Evolutionary conservation across 2,888 invertebrate species (phyloP).

Genomic region (Nycteola revayana): DNA sequence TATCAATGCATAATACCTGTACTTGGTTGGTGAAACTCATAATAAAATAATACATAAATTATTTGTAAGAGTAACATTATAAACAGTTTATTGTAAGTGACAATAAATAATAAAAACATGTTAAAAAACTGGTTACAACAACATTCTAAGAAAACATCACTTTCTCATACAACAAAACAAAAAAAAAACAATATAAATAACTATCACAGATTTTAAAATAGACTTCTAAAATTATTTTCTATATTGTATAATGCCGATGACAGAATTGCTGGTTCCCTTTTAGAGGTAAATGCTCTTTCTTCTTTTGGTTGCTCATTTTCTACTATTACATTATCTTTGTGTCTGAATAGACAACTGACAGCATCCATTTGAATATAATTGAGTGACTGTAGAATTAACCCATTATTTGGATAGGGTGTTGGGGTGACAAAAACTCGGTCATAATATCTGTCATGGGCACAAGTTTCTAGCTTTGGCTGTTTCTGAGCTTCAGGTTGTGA

Average conservation of each 20-base stretch:
- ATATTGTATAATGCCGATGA: conserved; percentile 63
- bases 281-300: conserved; percentile 38
- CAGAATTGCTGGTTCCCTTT: conserved; percentile 56
- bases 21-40: no score
- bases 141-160: conserved; percentile 6
- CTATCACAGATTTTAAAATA: conserved; percentile 55
- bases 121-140: conserved; percentile 18
- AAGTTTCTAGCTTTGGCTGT: conserved; percentile 30
- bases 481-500: conserved; percentile 5
- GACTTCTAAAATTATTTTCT: conserved; percentile 71
- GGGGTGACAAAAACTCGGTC: conserved; percentile 23
- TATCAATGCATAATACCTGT: no score
- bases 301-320: conserved; percentile 24
- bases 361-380: conserved; percentile 79
- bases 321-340: conserved; percentile 32
- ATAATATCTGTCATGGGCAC: conserved; percentile 20
- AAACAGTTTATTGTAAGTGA: conserved; percentile 19
- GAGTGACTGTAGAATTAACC: conserved; percentile 68
- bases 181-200: conserved; percentile 14
- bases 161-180: conserved; percentile 4
- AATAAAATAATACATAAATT: no score
- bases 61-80: no score
- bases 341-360: conserved; percentile 62
- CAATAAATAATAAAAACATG: conserved; percentile 23
- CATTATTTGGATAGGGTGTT: conserved; percentile 71